These are phyloP conservation scores for Sturnus vulgaris DNA, from an alignment of 2,113 vertebrate genomes.

Conservation along the genomic window DNA sequence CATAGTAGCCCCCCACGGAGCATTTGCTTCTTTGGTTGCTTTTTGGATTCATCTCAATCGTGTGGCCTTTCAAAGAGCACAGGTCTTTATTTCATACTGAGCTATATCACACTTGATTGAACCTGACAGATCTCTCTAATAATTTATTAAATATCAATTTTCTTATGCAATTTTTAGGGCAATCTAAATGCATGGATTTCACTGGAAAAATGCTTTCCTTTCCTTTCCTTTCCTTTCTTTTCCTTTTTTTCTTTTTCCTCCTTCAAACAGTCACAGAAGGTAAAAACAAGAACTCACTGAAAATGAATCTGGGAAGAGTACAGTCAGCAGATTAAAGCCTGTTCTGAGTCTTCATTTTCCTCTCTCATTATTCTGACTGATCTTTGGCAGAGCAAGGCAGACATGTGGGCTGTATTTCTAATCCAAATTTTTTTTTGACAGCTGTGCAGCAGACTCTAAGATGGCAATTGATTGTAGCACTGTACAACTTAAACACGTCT, in stretches of 20 bases:
- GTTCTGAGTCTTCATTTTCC: neutral
- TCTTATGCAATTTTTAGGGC: neutral
- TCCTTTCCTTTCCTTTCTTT: neutral
- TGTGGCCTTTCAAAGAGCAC: neutral
- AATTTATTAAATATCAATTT: neutral
- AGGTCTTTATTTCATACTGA: neutral
- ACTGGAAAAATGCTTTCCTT: neutral
- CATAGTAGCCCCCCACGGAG: neutral
- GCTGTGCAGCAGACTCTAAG: neutral
- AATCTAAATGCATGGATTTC: neutral
- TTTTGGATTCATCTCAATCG: neutral
- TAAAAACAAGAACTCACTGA: neutral
- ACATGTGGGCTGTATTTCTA: neutral
- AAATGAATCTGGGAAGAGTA: neutral
- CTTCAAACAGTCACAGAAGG: neutral
- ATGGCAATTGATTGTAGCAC: neutral
- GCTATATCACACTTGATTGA: neutral
- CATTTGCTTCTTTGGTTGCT: neutral
- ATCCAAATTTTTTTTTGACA: neutral
- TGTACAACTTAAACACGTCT: neutral
- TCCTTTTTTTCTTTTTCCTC: too few species aligned
- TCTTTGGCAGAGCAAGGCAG: neutral
- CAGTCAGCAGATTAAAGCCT: neutral
- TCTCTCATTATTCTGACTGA: neutral
- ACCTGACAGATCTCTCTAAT: neutral